These are phyloP conservation scores for Hiodon alosoides DNA, from an alignment of 2,113 vertebrate genomes.

Conservation along the genomic window DNA sequence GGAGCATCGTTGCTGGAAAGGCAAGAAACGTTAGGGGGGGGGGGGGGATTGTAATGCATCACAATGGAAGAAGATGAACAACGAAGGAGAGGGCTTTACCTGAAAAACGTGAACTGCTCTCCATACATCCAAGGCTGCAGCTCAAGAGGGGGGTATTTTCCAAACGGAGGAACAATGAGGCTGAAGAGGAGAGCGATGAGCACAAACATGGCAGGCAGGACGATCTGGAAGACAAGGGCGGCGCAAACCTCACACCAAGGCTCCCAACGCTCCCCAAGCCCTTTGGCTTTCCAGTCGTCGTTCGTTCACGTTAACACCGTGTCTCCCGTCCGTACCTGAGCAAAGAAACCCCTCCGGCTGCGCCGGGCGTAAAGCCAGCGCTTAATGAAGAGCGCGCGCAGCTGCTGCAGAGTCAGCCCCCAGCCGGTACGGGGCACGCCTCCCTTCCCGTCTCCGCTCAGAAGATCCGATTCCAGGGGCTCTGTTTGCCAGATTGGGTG, in stretches of 20 bases:
- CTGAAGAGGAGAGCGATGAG: slow-evolving; percentile 78
- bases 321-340: slow-evolving; percentile 61
- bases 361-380: slow-evolving; percentile 72
- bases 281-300: background rate
- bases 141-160: slow-evolving; percentile 68
- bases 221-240: slow-evolving; percentile 59
- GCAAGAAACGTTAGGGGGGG: background rate
- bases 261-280: background rate
- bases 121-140: slow-evolving; percentile 81
- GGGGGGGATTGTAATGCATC: background rate
- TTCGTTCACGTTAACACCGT: background rate
- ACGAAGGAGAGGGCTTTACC: slow-evolving; percentile 49
- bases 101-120: slow-evolving; percentile 80
- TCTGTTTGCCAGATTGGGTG: slow-evolving; percentile 35
- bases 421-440: slow-evolving; percentile 51
- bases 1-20: slow-evolving; percentile 68
- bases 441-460: slow-evolving; percentile 40
- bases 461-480: slow-evolving; percentile 61
- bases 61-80: background rate
- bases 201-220: slow-evolving; percentile 81
- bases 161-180: slow-evolving; percentile 72
- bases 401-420: slow-evolving; percentile 69
- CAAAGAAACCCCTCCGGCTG: slow-evolving; percentile 72
- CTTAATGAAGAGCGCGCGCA: slow-evolving; percentile 78
- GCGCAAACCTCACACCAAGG: background rate